Percentiles rank a stretch among this genome's conserved stretches.
phyloP scores from a whole-genome alignment of 1,140 invertebrate genomes.

The Lordiphosa stackelbergi region DNA sequence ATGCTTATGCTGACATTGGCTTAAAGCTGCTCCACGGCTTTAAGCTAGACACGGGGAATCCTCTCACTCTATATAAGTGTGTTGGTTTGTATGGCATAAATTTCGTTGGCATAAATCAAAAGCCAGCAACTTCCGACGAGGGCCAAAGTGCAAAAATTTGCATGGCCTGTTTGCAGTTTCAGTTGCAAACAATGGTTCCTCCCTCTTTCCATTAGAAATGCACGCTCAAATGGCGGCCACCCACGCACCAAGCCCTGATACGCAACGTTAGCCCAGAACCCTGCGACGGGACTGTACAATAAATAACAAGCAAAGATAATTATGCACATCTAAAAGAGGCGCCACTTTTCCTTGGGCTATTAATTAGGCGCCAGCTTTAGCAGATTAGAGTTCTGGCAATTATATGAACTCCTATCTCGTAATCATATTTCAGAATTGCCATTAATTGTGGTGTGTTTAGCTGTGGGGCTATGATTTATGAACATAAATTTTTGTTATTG shows the following conservation, averaged over 20 bases:
- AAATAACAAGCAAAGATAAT: slow-evolving; percentile 68
- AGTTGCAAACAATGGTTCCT: slow-evolving; percentile 37
- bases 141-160: slow-evolving; percentile 69
- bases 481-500: slow-evolving; percentile 25
- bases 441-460: slow-evolving; percentile 44
- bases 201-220: slow-evolving; percentile 49
- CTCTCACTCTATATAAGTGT: slow-evolving; percentile 34
- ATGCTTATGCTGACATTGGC: slow-evolving; percentile 18
- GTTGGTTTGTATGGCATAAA: slow-evolving; percentile 57
- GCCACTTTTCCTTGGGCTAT: slow-evolving; percentile 17
- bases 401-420: slow-evolving; percentile 34
- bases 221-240: slow-evolving; percentile 8
- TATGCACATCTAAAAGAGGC: slow-evolving; percentile 57
- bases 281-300: slow-evolving; percentile 37
- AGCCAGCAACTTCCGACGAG: slow-evolving; percentile 69
- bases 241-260: slow-evolving; percentile 52
- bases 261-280: slow-evolving; percentile 51
- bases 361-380: slow-evolving; percentile 38
- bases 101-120: slow-evolving; percentile 76
- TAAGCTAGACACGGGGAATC: slow-evolving; percentile 28
- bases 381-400: slow-evolving; percentile 34
- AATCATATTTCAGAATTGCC: slow-evolving; percentile 40
- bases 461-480: slow-evolving; percentile 48
- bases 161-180: slow-evolving; percentile 34
- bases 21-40: slow-evolving; percentile 36